Conservation (phyloP, 2,888 invertebrate genomes). For the Sepiola atlantica region DNA sequence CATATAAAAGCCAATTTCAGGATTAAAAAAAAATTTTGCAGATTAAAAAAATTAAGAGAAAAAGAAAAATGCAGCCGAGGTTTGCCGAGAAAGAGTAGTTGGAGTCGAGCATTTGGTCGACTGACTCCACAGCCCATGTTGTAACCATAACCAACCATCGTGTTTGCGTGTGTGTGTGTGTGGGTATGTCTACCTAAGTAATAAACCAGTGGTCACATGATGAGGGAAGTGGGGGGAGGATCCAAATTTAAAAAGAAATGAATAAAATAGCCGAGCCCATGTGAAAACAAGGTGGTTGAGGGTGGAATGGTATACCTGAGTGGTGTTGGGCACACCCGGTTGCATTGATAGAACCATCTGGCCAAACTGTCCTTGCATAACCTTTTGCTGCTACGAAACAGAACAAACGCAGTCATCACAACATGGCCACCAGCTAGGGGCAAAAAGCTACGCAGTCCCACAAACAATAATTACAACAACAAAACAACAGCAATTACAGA, state of each 20-base stretch:
- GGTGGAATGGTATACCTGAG: slow-evolving; percentile 43
- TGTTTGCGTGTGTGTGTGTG: not conserved
- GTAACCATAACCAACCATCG: not conserved
- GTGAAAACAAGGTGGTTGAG: slow-evolving; percentile 41
- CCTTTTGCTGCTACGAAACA: slow-evolving; percentile 39
- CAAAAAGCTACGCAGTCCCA: not conserved
- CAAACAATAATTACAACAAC: not conserved
- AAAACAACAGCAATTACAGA: not conserved
- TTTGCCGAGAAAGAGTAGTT: not conserved
- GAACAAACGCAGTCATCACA: slow-evolving; percentile 43
- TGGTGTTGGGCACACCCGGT: slow-evolving; percentile 20
- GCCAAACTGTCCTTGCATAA: slow-evolving; percentile 38
- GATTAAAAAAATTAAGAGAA: no score
- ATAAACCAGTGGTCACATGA: not conserved
- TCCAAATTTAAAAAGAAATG: not conserved
- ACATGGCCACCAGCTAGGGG: not conserved
- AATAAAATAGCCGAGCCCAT: not conserved
- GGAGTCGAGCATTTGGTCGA: not conserved
- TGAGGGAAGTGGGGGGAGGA: not conserved
- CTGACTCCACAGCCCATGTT: not conserved
- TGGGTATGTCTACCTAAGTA: not conserved
- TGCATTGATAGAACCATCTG: slow-evolving; percentile 40
- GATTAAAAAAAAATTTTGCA: not conserved
- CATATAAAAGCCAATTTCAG: not conserved
- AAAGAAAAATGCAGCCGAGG: not conserved